Evolutionary conservation across 2,888 invertebrate genomes (phyloP).

Genomic region (Ophion costatus): DNA sequence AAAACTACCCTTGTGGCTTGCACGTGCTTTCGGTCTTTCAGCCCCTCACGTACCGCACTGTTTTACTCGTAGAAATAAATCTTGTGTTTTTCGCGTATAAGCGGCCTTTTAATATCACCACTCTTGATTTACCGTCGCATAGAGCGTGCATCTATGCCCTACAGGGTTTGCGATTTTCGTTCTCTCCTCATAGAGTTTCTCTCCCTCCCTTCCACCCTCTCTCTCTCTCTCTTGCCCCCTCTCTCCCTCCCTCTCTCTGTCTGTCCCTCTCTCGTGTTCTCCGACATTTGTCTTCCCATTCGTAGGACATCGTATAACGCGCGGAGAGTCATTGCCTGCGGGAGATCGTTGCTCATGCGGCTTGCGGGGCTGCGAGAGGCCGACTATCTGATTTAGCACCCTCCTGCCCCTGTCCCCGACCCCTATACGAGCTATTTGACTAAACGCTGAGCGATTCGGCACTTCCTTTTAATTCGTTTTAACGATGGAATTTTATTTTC

Average conservation of each 20-base stretch:
- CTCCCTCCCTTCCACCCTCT: slow-evolving; percentile 19
- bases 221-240: slow-evolving; percentile 35
- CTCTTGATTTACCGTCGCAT: slow-evolving; percentile 81
- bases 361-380: slow-evolving; percentile 68
- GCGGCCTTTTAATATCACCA: slow-evolving; percentile 83
- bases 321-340: slow-evolving; percentile 66
- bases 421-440: slow-evolving; percentile 71
- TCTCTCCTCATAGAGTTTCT: slow-evolving; percentile 27
- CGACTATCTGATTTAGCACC: slow-evolving; percentile 74
- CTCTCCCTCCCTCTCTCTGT: slow-evolving; percentile 27
- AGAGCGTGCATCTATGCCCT: slow-evolving; percentile 77
- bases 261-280: slow-evolving; percentile 67
- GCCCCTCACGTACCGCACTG: slow-evolving; percentile 49
- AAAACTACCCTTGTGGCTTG: slow-evolving; percentile 42
- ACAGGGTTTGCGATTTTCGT: slow-evolving; percentile 17
- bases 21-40: slow-evolving; percentile 53
- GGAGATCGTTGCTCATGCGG: slow-evolving; percentile 64
- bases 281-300: slow-evolving; percentile 77
- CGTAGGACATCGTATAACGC: slow-evolving; percentile 68
- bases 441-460: slow-evolving; percentile 67
- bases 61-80: slow-evolving; percentile 78
- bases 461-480: slow-evolving; percentile 9
- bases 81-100: slow-evolving; percentile 82
- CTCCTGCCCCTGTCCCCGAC: slow-evolving; percentile 35
- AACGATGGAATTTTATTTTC: background rate